Base-by-base conservation (phyloP, 2,888 invertebrate species). In the Drosophila longiperda region DNA sequence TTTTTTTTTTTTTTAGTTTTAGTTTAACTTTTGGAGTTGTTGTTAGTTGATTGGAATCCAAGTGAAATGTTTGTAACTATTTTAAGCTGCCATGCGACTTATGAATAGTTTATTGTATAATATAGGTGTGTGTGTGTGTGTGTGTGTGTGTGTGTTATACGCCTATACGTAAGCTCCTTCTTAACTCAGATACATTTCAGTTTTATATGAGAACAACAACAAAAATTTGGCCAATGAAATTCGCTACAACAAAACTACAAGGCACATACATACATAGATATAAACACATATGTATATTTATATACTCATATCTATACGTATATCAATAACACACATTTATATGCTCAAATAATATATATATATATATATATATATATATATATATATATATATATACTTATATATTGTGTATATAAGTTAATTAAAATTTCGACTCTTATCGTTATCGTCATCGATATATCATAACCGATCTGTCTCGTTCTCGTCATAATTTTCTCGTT, bases 21-120 rank as follows among this genome's bases (percentile, higher is more conserved):
- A 52, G 42, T 26, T 15, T 5, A 38, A 59, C 38, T 40, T 57
- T 60, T 63, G 52, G 61, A 67, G 42, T 65, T 59, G 20, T 53
- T 60, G 20, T 67, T 58, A 49, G 42, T 71, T 66, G 78, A 80
- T 80, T 87, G 84, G 87, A 87, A 85, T 87, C 76, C 65, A 78
- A 76, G 70, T 75, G 66, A 84, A 76, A 74, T 72, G 70, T 74
- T 75, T 78, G 69, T 74, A 66, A 55, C 58, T 73, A 66, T 66
- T 62, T 74, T 66, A 73, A 87, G 78, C 78, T 78, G 78, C 78
- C 78, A 53, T 67, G 74, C 70, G 75, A 87, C 82, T 87, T 72
- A 69, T 65, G 53, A 68, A 54, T 52, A 54, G 55, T 61, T 45
- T n/a, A 42, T 64, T n/a, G 20, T 59, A 42, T 23, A 53, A 59